Percentiles rank a stretch among this genome's conserved stretches.
Conservation (phyloP, 23 tunicate genomes). For the Clavelina lepadiformis region DNA sequence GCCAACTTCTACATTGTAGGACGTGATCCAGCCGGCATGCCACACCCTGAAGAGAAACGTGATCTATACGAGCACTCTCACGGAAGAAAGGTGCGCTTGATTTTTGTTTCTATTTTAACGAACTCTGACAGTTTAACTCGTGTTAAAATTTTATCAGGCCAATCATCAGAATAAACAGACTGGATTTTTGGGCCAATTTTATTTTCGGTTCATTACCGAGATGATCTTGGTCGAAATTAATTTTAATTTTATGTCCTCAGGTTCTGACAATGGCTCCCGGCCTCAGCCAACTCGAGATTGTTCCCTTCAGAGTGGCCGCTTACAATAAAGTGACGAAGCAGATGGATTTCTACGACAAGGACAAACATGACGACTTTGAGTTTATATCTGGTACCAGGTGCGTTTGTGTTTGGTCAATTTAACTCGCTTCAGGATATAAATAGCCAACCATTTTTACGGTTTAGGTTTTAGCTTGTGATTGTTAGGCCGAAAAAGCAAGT, state of each 20-base stretch:
- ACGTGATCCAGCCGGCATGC: conserved; percentile 99
- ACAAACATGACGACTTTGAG: conserved; percentile 82
- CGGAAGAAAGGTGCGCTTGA: conserved; percentile 85
- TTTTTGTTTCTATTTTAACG: too few species aligned
- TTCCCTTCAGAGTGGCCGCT: conserved; percentile 98
- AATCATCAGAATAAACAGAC: too few species aligned
- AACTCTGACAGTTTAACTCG: too few species aligned
- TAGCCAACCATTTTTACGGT: too few species aligned
- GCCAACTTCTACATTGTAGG: conserved; percentile 99
- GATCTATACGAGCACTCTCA: conserved; percentile 92
- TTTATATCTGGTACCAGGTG: conserved; percentile 98
- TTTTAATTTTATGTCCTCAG: conserved; percentile 11
- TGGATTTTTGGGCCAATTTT: too few species aligned
- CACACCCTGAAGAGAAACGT: conserved; percentile 88
- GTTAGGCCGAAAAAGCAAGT: too few species aligned
- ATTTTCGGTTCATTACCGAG: too few species aligned
- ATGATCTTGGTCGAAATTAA: too few species aligned
- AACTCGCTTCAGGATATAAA: too few species aligned
- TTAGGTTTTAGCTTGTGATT: too few species aligned
- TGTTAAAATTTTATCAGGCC: too few species aligned
- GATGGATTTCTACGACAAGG: conserved; percentile 98
- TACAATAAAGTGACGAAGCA: conserved; percentile 76
- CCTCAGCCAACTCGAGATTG: conserved; percentile 78
- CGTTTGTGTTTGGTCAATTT: too few species aligned
- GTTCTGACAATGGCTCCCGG: conserved; percentile 99